phyloP scores from a whole-genome alignment of 2,113 vertebrate genomes.

The Cranoglanis bouderius region DNA sequence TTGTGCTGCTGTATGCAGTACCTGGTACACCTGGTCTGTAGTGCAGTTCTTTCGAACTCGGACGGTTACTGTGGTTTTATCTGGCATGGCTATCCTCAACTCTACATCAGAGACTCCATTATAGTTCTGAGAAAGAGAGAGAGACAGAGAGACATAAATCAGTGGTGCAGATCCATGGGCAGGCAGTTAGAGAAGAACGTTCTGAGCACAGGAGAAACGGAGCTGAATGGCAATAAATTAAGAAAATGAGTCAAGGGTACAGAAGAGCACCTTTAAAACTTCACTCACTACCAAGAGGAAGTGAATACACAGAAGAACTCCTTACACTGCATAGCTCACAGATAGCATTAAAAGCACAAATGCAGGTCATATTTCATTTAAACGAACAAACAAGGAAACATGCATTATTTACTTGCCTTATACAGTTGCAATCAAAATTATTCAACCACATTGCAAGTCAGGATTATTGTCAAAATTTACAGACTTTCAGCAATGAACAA shows the following conservation, averaged over 20 bases:
- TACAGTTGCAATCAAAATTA: too few relatives aligned
- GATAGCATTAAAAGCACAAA: background rate
- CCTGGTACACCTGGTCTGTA: constrained; percentile 98
- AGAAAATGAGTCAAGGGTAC: background rate
- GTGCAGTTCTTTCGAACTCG: constrained; percentile 96
- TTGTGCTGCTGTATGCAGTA: constrained; percentile 60
- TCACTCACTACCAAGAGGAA: background rate
- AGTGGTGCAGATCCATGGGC: background rate
- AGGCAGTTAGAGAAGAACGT: too few relatives aligned
- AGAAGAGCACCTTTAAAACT: background rate
- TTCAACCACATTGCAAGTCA: too few relatives aligned
- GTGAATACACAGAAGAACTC: background rate
- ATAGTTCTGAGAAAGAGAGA: constrained; percentile 38
- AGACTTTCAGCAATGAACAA: too few relatives aligned
- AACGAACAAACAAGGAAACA: background rate
- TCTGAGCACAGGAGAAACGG: background rate
- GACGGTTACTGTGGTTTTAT: constrained; percentile 87
- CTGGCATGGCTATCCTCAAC: constrained; percentile 89
- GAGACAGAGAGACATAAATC: background rate
- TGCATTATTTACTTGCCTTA: background rate
- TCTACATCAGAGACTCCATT: constrained; percentile 79
- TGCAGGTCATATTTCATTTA: background rate
- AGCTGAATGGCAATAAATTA: background rate
- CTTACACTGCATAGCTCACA: background rate
- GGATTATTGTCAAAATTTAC: too few relatives aligned